These are phyloP conservation scores for Datnioides undecimradiatus DNA, from an alignment of 2,113 vertebrate genomes.

Conservation along the genomic window DNA sequence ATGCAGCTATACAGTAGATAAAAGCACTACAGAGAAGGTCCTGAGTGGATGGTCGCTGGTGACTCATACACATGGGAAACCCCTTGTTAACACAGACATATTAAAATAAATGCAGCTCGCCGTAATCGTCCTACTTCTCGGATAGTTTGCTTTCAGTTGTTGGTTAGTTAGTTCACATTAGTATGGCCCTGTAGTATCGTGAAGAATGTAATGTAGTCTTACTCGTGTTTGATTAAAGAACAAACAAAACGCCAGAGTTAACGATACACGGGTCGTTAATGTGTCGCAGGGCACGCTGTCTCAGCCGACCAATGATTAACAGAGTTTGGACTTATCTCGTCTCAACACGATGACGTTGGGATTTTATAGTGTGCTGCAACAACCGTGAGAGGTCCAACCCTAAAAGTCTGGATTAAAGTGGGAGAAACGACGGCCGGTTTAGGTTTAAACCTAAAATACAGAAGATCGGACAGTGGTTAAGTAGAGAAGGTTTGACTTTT, in stretches of 20 bases:
- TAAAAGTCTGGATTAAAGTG: no score
- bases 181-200: slow-evolving; percentile 38
- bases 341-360: not conserved
- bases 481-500: not conserved
- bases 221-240: not conserved
- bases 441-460: not conserved
- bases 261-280: not conserved
- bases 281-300: not conserved
- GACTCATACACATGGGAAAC: slow-evolving; percentile 45
- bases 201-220: slow-evolving; percentile 20
- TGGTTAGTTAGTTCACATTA: slow-evolving; percentile 30
- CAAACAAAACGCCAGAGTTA: not conserved
- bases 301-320: not conserved
- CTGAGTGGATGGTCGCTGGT: slow-evolving; percentile 71
- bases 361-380: no score
- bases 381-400: no score
- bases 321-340: slow-evolving; percentile 1
- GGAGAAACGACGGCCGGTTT: not conserved
- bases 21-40: slow-evolving; percentile 57
- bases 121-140: slow-evolving; percentile 1
- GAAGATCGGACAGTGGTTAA: not conserved
- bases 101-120: slow-evolving; percentile 12
- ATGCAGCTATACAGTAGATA: slow-evolving; percentile 45
- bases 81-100: slow-evolving; percentile 41
- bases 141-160: slow-evolving; percentile 16